Percentiles rank a stretch among this genome's conserved stretches.
Evolutionary conservation across 2,888 invertebrate species (phyloP).

Genomic region (Drosophila limbata): DNA sequence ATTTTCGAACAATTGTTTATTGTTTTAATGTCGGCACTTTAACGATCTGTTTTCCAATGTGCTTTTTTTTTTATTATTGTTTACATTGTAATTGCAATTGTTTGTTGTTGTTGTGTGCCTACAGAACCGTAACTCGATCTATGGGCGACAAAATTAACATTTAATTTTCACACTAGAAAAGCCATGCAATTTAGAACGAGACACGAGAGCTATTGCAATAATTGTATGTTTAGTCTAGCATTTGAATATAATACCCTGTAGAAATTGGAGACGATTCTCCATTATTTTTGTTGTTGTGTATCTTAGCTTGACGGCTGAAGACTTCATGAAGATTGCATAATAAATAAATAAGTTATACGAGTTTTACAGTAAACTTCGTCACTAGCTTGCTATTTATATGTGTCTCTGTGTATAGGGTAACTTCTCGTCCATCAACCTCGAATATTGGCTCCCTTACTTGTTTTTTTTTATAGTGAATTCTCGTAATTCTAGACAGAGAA

Average conservation of each 20-base stretch:
- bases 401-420: neutral
- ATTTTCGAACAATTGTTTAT: slow-evolving; percentile 20
- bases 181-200: slow-evolving; percentile 16
- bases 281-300: neutral
- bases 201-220: slow-evolving; percentile 13
- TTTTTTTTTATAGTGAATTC: slow-evolving; percentile 3
- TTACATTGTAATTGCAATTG: slow-evolving; percentile 15
- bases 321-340: neutral
- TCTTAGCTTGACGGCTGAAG: neutral
- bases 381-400: no score
- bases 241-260: slow-evolving; percentile 3
- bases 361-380: no score
- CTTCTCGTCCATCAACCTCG: neutral
- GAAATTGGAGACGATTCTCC: neutral
- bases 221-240: slow-evolving; percentile 16
- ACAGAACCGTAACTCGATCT: slow-evolving; percentile 29
- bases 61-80: slow-evolving; percentile 20
- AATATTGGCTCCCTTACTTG: neutral
- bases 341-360: neutral
- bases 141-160: slow-evolving; percentile 51
- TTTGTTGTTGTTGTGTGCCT: slow-evolving; percentile 12
- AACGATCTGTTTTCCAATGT: slow-evolving; percentile 7
- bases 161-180: slow-evolving; percentile 52
- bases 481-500: neutral
- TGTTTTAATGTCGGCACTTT: slow-evolving; percentile 22